Evolutionary conservation across 1,140 invertebrate genomes (phyloP).

Genomic region (Zaprionus lachaisei): DNA sequence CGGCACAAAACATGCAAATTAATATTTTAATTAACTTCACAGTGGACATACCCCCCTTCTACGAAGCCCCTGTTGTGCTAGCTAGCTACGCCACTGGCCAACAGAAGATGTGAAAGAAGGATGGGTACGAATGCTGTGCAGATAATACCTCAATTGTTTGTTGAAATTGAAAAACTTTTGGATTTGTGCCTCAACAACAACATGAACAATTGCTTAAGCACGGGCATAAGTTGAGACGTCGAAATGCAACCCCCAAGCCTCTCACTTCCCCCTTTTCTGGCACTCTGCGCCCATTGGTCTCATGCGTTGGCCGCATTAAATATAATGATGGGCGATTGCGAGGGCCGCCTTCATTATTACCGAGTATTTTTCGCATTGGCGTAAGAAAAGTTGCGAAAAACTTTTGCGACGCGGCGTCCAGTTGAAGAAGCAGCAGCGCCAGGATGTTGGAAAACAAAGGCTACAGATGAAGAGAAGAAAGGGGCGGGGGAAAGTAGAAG

Average conservation of each 20-base stretch:
- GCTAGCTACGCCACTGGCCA: constrained; percentile 7
- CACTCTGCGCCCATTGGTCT: constrained; percentile 1
- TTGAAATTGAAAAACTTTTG: constrained; percentile 79
- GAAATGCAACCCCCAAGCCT: neutral
- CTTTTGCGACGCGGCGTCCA: constrained; percentile 32
- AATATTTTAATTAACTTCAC: constrained; percentile 76
- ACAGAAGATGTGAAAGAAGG: neutral
- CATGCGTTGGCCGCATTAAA: constrained; percentile 78
- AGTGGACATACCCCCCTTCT: too few relatives aligned
- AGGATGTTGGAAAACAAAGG: constrained; percentile 65
- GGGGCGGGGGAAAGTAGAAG: neutral
- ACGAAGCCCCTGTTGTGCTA: neutral
- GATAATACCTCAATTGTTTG: constrained; percentile 82
- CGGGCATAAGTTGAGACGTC: constrained; percentile 55
- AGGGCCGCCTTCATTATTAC: constrained; percentile 66
- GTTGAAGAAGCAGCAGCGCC: constrained; percentile 14
- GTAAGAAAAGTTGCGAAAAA: constrained; percentile 73
- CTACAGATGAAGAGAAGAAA: constrained; percentile 28
- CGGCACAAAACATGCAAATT: constrained; percentile 73
- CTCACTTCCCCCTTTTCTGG: neutral
- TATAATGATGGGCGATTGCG: constrained; percentile 77
- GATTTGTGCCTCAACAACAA: constrained; percentile 46
- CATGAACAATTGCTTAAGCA: constrained; percentile 38
- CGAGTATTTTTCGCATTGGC: constrained; percentile 74
- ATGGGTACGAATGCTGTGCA: constrained; percentile 16